Base-by-base conservation (phyloP, 2,888 invertebrate genomes). In the Andrena fulva region DNA sequence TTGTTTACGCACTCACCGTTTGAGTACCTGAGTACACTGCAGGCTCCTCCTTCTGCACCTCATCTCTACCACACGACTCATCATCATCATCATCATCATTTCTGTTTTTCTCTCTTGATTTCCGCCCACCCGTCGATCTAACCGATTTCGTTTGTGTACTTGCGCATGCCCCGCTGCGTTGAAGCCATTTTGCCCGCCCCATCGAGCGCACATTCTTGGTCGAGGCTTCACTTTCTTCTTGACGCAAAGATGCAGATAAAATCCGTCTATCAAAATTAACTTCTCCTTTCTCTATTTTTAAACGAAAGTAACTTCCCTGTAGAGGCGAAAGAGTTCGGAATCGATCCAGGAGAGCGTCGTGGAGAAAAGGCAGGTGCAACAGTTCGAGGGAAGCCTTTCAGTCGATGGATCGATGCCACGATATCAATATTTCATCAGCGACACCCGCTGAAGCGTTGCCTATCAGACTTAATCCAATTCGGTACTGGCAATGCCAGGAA, bases 31-130 rank as follows among this genome's bases (percentile, higher is more conserved):
- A 74, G 56, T 63, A 81, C 76, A 85, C 80, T 80, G 80, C 82
- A 82, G 68, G 84, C 86, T 86, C 86, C 81, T 84, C 79, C 84
- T 75, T 76, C 70, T 59, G 74, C 73, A 84, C 54, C 69, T 67
- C 76, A 66, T 56, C 20, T 76, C 66, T 70, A 70, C 69, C 72
- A 73, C 80, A 63, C 56, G 48, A 67, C 64, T 64, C 68, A 70
- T 74, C 20, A 7, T 54, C 20, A 20, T 20, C 20, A 20, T 20
- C 20, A 20, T 20, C 27, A 48, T 72, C 42, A n/a, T 52, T 54
- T 70, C 3, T 48, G n/a, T 33, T 29, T 0, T 12, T 29, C 6
- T 59, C 20, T 33, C 10, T 77, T 12, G 16, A 3, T 33, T 16
- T 8, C 31, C 2, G 0, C n/a, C 33, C n/a, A 10, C 10, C 69